Base-by-base conservation (phyloP, 1,140 invertebrate species). In the Sycophila sp. region DNA sequence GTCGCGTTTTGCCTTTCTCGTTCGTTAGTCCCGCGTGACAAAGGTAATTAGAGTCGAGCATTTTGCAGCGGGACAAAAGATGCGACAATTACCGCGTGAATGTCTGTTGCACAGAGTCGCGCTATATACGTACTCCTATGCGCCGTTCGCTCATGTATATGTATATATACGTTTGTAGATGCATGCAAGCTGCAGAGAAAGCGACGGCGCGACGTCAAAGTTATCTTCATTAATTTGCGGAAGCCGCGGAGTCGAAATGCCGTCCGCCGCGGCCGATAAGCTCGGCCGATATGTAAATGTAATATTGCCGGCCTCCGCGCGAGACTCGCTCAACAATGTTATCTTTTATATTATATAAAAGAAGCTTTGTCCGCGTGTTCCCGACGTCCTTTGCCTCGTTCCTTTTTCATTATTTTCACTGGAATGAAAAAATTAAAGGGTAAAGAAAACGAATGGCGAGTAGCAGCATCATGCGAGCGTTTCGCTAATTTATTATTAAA, bases 191-290 rank as follows among this genome's bases (percentile, higher is more conserved):
- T 47, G 53, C 28, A 24, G n/a, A n/a, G n/a, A n/a, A n/a, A n/a
- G n/a, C n/a, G n/a, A n/a, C n/a, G n/a, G n/a, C n/a, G n/a, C 55
- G 34, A 56, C 15, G 59, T 63, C 68, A 70, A 63, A 63, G 68
- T 70, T 70, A 70, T 70, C 68, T 70, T 70, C 68, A 63, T 70
- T 70, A 70, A 70, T 70, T 70, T 63, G 49, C 68, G 38, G 47
- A 63, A 55, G 59, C 42, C 26, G 24, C 55, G 24, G 34, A 26
- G 47, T 15, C n/a, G 4, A 24, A 36, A 36, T 32, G 13, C 53
- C 32, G 30, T 2, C 30, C 22, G 30, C 10, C 22, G 30, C 34
- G 40, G n/a, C 38, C 63, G 63, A 65, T 63, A 63, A 55, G 34
- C 63, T 40, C 7, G 45, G 19, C 40, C 64, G 64, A 60, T 60